Percentiles rank a stretch among this genome's conserved stretches.
phyloP scores from a whole-genome alignment of 2,113 vertebrate species.

The Clarias gariepinus region DNA sequence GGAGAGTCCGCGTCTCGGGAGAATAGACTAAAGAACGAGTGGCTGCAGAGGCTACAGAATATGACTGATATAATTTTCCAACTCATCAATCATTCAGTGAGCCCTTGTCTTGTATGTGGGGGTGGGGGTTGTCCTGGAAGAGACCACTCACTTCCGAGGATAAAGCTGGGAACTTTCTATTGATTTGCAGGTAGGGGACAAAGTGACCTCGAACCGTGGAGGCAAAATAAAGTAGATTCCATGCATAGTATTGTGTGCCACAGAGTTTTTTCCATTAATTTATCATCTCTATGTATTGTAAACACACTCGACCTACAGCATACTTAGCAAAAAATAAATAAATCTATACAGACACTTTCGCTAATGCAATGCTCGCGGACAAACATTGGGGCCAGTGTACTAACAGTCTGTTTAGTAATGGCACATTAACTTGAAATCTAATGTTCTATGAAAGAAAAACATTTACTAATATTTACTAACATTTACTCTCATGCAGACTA shows the following conservation, averaged over 20 bases:
- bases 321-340: not conserved
- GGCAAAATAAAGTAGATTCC: not conserved
- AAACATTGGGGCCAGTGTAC: not conserved
- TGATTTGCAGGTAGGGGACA: not conserved
- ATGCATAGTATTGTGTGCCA: not conserved
- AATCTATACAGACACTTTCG: not conserved
- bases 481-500: slow-evolving; percentile 8
- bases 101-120: not conserved
- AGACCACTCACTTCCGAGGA: not conserved
- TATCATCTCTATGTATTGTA: not conserved
- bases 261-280: not conserved
- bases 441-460: not conserved
- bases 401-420: not conserved
- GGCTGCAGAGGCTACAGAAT: not conserved
- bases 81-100: not conserved
- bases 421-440: slow-evolving; percentile 1
- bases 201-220: not conserved
- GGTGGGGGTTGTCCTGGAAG: not conserved
- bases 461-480: slow-evolving; percentile 27
- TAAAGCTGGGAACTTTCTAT: not conserved
- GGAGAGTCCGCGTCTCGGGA: no score
- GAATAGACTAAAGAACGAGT: not conserved
- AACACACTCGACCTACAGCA: not conserved
- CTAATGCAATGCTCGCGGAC: not conserved
- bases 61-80: not conserved